Conservation (phyloP, 2,797 vertebrate genomes). For the Hemitrygon akajei region DNA sequence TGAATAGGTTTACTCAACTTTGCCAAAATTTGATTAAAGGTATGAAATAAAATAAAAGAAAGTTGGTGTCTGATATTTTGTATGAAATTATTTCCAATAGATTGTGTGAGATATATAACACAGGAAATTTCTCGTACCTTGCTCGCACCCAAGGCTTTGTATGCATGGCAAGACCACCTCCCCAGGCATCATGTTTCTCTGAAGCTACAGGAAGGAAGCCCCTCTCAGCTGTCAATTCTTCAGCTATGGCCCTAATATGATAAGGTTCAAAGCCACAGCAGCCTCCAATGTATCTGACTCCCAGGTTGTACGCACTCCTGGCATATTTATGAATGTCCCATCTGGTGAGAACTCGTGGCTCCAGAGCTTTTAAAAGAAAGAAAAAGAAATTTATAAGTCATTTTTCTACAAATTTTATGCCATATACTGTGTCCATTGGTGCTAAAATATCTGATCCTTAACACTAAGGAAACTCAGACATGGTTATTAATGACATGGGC, state of each 20-base stretch:
- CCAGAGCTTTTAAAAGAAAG: constrained; percentile 65
- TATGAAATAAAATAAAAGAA: neutral
- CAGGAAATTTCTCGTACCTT: constrained; percentile 60
- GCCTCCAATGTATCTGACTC: constrained; percentile 78
- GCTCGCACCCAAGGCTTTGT: constrained; percentile 92
- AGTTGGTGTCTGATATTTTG: neutral
- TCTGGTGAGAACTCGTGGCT: constrained; percentile 77
- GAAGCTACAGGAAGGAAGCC: constrained; percentile 72
- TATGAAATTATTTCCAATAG: neutral
- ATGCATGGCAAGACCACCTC: constrained; percentile 72
- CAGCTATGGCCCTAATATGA: constrained; percentile 76
- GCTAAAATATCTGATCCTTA: too few relatives aligned
- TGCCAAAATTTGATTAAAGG: neutral
- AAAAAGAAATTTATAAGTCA: neutral
- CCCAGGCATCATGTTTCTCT: constrained; percentile 86
- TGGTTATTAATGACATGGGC: too few relatives aligned
- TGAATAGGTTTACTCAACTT: neutral
- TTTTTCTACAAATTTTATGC: neutral
- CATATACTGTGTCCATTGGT: neutral
- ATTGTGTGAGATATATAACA: neutral
- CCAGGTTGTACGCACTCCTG: constrained; percentile 75
- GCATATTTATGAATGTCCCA: constrained; percentile 89
- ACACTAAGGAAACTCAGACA: too few relatives aligned
- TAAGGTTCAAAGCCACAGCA: constrained; percentile 92
- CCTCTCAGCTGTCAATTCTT: constrained; percentile 77